These are phyloP conservation scores for Ondatra zibethicus DNA, from an alignment of 2,113 vertebrate genomes.

Conservation along the genomic window DNA sequence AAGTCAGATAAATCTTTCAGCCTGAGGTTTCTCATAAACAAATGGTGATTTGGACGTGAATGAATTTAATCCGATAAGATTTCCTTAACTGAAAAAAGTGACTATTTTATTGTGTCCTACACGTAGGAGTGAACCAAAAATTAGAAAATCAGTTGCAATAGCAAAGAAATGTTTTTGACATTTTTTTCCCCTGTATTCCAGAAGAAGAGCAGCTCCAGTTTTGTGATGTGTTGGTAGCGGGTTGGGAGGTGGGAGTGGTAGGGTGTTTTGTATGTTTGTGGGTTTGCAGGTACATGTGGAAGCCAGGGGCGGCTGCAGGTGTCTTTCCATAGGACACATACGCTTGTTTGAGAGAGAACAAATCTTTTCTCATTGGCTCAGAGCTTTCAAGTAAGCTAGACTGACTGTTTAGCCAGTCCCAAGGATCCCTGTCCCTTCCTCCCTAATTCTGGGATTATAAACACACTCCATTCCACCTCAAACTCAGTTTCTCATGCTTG, in stretches of 20 bases:
- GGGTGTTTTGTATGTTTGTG: background rate
- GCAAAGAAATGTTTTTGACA: background rate
- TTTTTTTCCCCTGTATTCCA: background rate
- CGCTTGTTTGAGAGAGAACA: background rate
- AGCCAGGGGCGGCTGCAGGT: background rate
- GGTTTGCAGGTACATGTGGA: background rate
- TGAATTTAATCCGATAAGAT: conserved; percentile 46
- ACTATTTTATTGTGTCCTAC: background rate
- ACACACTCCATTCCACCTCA: background rate
- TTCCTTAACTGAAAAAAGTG: background rate
- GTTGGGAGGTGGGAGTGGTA: too few species aligned
- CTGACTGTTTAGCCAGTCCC: background rate
- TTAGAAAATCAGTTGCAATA: conserved; percentile 32
- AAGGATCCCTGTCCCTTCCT: background rate
- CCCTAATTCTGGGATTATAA: background rate
- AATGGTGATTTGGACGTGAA: background rate
- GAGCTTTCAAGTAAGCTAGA: background rate
- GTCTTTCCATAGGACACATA: background rate
- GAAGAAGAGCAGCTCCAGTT: background rate
- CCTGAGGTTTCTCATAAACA: background rate
- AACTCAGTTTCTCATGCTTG: background rate
- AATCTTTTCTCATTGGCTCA: background rate
- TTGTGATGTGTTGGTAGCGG: background rate
- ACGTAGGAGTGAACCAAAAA: background rate
- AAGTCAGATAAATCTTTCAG: conserved; percentile 37